Percentiles rank a stretch among this genome's conserved stretches.
Evolutionary conservation across 2,797 vertebrate species (phyloP).

Genomic region (Gobio occitaniae): DNA sequence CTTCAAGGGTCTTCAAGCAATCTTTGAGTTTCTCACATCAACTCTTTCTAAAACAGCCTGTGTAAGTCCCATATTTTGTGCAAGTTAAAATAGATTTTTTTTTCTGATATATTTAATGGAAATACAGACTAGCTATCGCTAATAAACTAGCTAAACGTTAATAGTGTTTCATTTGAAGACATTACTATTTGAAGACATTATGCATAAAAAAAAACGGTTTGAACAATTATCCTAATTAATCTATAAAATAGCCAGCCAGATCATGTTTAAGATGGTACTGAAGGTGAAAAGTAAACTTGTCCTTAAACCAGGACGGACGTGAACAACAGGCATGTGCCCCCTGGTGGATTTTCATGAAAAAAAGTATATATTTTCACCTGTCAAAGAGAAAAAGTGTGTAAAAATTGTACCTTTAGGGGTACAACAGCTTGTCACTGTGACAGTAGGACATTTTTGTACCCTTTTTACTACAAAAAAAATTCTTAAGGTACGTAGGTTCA

Average conservation of each 20-base stretch:
- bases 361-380: not conserved
- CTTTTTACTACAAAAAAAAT: too few relatives aligned
- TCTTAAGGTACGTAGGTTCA: too few relatives aligned
- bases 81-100: not conserved
- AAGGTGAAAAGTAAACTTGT: not conserved
- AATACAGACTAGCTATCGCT: too few relatives aligned
- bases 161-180: not conserved
- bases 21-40: slow-evolving; percentile 20
- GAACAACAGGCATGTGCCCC: not conserved
- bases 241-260: not conserved
- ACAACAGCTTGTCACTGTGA: too few relatives aligned
- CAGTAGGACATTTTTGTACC: too few relatives aligned
- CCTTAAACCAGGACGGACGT: not conserved
- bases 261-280: not conserved
- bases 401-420: too few relatives aligned
- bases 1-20: slow-evolving; percentile 19
- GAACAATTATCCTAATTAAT: not conserved
- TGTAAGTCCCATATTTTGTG: not conserved
- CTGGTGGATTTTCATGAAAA: not conserved
- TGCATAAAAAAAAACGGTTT: not conserved
- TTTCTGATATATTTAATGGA: not conserved
- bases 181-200: not conserved
- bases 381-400: too few relatives aligned
- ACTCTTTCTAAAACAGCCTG: slow-evolving; percentile 1
- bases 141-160: not conserved